A percentile compares a stretch with the other conserved stretches of the same genome.
Evolutionary conservation across 2,888 invertebrate genomes (phyloP).

Genomic region (Polymixis flavicincta): DNA sequence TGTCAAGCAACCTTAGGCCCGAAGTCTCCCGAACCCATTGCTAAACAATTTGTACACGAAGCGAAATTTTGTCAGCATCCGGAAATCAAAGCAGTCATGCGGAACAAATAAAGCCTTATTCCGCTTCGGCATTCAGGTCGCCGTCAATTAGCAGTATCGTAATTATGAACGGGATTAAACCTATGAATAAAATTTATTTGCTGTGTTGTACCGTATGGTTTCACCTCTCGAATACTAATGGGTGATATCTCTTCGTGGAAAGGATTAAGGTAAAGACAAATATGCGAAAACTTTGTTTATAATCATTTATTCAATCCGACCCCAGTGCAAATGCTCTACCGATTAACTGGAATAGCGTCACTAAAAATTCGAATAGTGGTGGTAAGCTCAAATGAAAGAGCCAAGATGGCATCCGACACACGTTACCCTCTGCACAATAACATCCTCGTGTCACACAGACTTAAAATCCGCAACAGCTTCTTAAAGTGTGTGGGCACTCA

Average conservation of each 20-base stretch:
- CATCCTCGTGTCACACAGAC: no score
- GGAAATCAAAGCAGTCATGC: constrained; percentile 38
- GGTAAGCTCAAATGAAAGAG: no score
- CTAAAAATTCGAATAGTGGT: no score
- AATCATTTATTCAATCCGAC: no score
- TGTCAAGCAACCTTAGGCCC: neutral
- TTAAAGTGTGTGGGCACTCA: no score
- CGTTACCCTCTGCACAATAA: no score
- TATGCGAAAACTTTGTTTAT: neutral
- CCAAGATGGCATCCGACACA: no score
- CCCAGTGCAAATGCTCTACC: no score
- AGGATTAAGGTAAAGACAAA: neutral
- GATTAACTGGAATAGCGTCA: no score
- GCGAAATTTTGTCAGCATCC: constrained; percentile 33
- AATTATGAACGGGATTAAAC: constrained; percentile 40
- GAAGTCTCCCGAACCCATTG: neutral
- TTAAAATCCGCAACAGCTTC: no score
- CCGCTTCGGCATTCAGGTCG: constrained; percentile 18
- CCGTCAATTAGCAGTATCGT: constrained; percentile 44
- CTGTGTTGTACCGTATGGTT: neutral
- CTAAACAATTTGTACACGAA: constrained; percentile 22
- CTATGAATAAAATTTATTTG: constrained; percentile 12
- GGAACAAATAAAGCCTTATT: constrained; percentile 20
- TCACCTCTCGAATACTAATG: constrained; percentile 5
- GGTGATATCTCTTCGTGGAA: neutral